Evolutionary conservation across 2,888 invertebrate species (phyloP).

Genomic region (Noctua janthina): DNA sequence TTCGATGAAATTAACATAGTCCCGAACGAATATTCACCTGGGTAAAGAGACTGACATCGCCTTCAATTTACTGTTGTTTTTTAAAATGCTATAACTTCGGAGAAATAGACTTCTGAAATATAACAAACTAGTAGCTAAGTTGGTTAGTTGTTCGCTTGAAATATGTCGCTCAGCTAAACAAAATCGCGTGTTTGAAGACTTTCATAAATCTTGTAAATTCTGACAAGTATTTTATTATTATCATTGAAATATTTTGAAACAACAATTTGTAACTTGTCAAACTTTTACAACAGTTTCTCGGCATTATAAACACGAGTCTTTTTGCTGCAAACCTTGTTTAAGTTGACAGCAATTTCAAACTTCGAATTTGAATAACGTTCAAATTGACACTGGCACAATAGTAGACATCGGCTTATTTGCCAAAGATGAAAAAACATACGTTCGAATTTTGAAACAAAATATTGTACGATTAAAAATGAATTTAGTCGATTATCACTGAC

Average conservation of each 20-base stretch:
- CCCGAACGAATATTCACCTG: not conserved
- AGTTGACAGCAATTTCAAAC: conserved; percentile 11
- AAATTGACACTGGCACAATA: not conserved
- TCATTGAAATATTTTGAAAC: conserved; percentile 49
- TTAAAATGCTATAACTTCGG: not conserved
- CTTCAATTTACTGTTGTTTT: not conserved
- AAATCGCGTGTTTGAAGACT: conserved; percentile 37
- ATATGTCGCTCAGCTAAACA: conserved; percentile 10
- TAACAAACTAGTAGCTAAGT: not conserved
- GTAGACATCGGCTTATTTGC: not conserved
- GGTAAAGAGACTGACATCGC: not conserved
- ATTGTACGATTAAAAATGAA: conserved; percentile 9
- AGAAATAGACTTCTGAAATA: not conserved
- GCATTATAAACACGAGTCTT: conserved; percentile 24
- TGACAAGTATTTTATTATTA: conserved; percentile 52
- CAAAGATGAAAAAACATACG: not conserved
- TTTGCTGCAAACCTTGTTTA: conserved; percentile 14
- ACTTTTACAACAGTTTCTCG: conserved; percentile 38
- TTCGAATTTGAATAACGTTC: conserved; percentile 15
- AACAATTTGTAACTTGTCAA: conserved; percentile 57
- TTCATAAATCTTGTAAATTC: conserved; percentile 35
- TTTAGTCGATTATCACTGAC: conserved; percentile 24
- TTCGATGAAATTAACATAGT: not conserved
- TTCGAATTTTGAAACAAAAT: conserved; percentile 11
- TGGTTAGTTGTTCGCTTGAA: not conserved